phyloP scores from a whole-genome alignment of 2,113 vertebrate species.

The Tupaia chinensis region DNA sequence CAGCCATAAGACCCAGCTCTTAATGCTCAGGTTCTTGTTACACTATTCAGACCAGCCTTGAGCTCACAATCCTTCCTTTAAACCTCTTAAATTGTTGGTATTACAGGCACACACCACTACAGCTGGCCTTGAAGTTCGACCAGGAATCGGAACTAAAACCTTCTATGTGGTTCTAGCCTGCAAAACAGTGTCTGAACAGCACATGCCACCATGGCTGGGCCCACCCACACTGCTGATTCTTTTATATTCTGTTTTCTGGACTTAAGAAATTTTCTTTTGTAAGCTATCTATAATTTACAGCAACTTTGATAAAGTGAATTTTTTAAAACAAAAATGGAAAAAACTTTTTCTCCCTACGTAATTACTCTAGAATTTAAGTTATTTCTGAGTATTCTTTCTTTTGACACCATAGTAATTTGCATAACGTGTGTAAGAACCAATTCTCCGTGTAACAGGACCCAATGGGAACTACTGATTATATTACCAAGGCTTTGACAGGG shows the following conservation, averaged over 20 bases:
- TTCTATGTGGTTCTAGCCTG: no score
- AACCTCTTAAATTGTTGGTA: no score
- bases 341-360: neutral
- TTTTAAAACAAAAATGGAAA: neutral
- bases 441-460: neutral
- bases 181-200: no score
- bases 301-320: neutral
- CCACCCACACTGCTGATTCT: neutral
- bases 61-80: no score
- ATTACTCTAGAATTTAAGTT: neutral
- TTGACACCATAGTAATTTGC: neutral
- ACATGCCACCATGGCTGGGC: no score
- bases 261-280: neutral
- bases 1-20: no score
- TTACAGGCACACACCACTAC: no score
- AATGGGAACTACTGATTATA: neutral
- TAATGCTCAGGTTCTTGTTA: no score
- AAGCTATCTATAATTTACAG: neutral
- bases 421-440: neutral
- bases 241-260: neutral
- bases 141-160: no score
- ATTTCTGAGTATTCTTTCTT: neutral
- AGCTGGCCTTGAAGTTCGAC: no score
- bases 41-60: no score
- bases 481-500: neutral